Percentiles rank a stretch among this genome's conserved stretches.
Evolutionary conservation across 2,797 vertebrate genomes (phyloP).

Genomic region (Arnoldichthys spilopterus): DNA sequence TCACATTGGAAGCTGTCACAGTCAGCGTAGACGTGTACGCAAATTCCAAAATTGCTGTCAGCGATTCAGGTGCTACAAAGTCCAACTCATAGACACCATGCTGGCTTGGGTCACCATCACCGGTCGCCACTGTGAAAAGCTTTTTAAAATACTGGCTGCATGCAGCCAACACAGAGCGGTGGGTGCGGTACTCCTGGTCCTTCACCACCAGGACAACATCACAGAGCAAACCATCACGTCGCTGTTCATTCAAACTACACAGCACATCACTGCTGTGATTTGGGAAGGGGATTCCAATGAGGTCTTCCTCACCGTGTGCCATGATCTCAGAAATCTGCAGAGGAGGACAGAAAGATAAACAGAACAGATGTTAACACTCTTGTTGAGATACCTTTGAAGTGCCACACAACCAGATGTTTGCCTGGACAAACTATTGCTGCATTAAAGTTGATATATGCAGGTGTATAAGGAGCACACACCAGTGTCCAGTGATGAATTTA

Average conservation of each 20-base stretch:
- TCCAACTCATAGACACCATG: conserved; percentile 95
- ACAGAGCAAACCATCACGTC: conserved; percentile 91
- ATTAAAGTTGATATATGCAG: not conserved
- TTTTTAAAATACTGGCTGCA: conserved; percentile 99
- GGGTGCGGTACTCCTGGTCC: conserved; percentile 95
- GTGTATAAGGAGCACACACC: not conserved
- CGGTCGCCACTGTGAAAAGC: conserved; percentile 90
- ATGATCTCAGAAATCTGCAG: conserved; percentile 72
- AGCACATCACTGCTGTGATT: conserved; percentile 98
- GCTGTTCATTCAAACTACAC: conserved; percentile 94
- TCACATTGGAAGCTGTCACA: conserved; percentile 92
- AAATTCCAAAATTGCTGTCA: conserved; percentile 97
- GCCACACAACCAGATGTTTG: not conserved
- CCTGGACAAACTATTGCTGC: no score
- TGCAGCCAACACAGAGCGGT: conserved; percentile 93
- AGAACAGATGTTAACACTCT: not conserved
- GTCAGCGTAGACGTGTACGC: conserved; percentile 98
- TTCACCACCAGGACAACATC: conserved; percentile 94
- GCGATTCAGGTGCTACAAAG: conserved; percentile 93
- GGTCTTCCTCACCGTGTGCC: conserved; percentile 93
- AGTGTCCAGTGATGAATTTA: not conserved
- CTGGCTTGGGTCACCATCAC: conserved; percentile 80
- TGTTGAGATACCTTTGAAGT: not conserved
- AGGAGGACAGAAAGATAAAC: not conserved
- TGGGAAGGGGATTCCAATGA: conserved; percentile 98